A percentile compares a stretch with the other conserved stretches of the same genome.
Conservation (phyloP, 2,113 vertebrate species). For the Scopus umbretta region DNA sequence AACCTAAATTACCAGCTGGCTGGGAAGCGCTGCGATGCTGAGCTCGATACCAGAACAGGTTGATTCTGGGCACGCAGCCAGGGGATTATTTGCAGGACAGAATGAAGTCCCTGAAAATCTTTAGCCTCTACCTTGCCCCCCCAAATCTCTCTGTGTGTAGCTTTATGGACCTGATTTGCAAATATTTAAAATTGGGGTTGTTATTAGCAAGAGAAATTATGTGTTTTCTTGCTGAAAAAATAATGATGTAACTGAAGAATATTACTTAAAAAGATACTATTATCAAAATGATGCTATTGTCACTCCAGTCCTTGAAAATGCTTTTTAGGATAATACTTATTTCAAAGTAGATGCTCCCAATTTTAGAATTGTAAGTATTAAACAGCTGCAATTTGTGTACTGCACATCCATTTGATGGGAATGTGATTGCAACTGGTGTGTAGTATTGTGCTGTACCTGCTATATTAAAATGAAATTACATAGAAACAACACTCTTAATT, state of each 20-base stretch:
- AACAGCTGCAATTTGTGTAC: not conserved
- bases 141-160: too few species aligned
- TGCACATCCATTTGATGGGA: accelerated
- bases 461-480: accelerated
- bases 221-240: not conserved
- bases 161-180: not conserved
- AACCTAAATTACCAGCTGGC: not conserved
- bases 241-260: not conserved
- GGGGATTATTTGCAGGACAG: not conserved
- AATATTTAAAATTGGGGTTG: not conserved
- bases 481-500: not conserved
- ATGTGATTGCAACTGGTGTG: not conserved
- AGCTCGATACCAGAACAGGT: not conserved
- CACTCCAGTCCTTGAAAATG: not conserved
- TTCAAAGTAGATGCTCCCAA: not conserved
- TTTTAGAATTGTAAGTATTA: not conserved
- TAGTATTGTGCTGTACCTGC: not conserved
- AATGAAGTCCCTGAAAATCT: not conserved
- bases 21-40: not conserved
- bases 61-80: not conserved
- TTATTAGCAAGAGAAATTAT: not conserved
- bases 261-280: not conserved
- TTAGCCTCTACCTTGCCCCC: not conserved
- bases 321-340: not conserved
- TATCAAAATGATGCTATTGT: not conserved